These are phyloP conservation scores for Hemichromis elongatus DNA, from an alignment of 2,113 vertebrate genomes.

Conservation along the genomic window DNA sequence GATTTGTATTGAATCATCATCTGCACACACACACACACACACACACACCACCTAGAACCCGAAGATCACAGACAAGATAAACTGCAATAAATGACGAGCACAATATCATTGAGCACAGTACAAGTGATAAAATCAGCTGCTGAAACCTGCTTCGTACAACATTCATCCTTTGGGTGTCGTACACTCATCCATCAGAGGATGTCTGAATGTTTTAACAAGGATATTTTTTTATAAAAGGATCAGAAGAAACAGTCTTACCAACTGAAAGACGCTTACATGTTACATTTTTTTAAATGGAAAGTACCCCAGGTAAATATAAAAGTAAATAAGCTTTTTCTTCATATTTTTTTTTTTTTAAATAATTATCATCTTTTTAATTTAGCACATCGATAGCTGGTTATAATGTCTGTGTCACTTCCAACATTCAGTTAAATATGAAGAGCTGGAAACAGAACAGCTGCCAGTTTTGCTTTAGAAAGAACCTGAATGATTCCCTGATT, in stretches of 20 bases:
- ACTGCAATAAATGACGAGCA: neutral
- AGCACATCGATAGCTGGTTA: too few species aligned
- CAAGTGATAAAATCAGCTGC: neutral
- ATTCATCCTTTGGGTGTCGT: neutral
- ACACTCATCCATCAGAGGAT: neutral
- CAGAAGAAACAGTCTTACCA: neutral
- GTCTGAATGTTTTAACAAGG: neutral
- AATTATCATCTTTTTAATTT: neutral
- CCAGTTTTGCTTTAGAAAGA: too few species aligned
- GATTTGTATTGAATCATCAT: conserved; percentile 19
- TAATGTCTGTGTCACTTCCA: neutral
- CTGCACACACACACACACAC: neutral
- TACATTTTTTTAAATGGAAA: neutral
- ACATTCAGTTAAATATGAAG: neutral
- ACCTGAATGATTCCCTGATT: too few species aligned
- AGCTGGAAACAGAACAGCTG: too few species aligned
- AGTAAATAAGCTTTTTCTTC: neutral
- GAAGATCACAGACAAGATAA: neutral
- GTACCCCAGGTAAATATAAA: neutral
- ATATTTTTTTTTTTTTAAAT: too few species aligned
- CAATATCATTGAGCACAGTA: neutral
- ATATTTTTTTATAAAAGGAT: neutral
- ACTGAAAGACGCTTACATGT: neutral
- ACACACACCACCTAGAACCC: neutral
- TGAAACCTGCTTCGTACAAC: neutral